Evolutionary conservation across 2,113 vertebrate genomes (phyloP), one percentile per base, ranked within the genome.

Genomic region (Grammomys dolichurus): DNA sequence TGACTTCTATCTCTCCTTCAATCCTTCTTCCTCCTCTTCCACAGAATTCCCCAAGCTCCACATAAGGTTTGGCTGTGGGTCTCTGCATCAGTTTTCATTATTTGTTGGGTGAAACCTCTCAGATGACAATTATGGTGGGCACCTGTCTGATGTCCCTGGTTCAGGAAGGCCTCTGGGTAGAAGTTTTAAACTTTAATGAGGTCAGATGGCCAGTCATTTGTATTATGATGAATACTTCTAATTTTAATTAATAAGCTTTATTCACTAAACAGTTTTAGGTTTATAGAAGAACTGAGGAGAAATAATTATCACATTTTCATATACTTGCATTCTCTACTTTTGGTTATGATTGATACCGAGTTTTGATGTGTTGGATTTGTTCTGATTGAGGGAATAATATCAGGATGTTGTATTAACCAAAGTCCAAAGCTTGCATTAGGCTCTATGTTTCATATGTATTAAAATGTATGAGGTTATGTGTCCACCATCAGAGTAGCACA

Each of bases 251-350:
- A 46, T 56, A 63, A n/a, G 48, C 43, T 48, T 94, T 14, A 54
- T 31, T 88, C 75, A 6, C n/a, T 70, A 80, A 89, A 89, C n/a
- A 65, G 78, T 89, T 63, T 67, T 13, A 95, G 54, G 72, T 72
- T 73, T 89, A 65, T 10, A 48, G 60, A 48, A 72, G 93, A 88
- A 91, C 43, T 90, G 33, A 85, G 65, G 54, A 87, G 3, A 91
- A 75, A 73, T 31, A 69, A 78, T 86, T 33, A 58, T 14, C 54
- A 56, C 70, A 85, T 94, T 78, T 54, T 11, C 78, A 16, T 54
- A n/a, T 58, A 65, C 4, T 51, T 17, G 1, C 16, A 7, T 17
- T 13, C 31, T 36, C 5, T 2, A 76, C 0, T 73, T 72, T 56
- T 10, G 13, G n/a, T n/a, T 91, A 10, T 56, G 70, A 78, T 58